Evolutionary conservation across 2,888 invertebrate genomes (phyloP), one percentile per base, ranked within the genome.

Genomic region (Leucozona laternaria): DNA sequence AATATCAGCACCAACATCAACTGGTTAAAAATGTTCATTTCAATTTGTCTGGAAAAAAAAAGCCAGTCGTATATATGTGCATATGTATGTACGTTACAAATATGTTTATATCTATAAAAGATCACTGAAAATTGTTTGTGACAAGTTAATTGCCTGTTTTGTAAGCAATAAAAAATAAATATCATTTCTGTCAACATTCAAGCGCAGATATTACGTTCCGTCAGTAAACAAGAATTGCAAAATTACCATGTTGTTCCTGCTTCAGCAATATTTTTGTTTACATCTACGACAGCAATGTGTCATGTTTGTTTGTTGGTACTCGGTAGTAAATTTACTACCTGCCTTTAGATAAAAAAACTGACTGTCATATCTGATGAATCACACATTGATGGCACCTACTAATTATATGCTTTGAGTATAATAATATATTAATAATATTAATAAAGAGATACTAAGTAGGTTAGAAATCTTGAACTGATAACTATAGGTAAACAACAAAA

Each of bases 101-200:
- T 6, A n/a, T 43, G 15, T 45, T 3, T 3, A 48, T 34, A 17
- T 53, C 7, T 43, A n/a, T 40, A 17, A 17, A 40, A 72, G 3
- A 7, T 11, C 53, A 57, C 22, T 34, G 10, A 28, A 43, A 45
- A 25, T 45, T 45, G 28, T 6, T 75, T 53, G 53, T 60, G 68
- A 60, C 75, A 75, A n/a, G 50, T 70, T 68, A 60, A 73, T 40
- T 25, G 34, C 45, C 13, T 53, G 34, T 79, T 79, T 71, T 55
- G 55, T 25, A 71, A 72, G 45, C 6, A 45, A 45, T 22, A 43
- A 13, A 22, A 53, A 43, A 22, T 40, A 71, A 45, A 72, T 79
- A 40, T 55, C 62, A n/a, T 11, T 53, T 25, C 25, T 45, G 34
- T 55, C 64, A 79, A 57, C 71, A 62, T 79, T 62, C 34, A 48